Conservation (phyloP, 1,140 invertebrate genomes). For the Ceratina japonica region DNA sequence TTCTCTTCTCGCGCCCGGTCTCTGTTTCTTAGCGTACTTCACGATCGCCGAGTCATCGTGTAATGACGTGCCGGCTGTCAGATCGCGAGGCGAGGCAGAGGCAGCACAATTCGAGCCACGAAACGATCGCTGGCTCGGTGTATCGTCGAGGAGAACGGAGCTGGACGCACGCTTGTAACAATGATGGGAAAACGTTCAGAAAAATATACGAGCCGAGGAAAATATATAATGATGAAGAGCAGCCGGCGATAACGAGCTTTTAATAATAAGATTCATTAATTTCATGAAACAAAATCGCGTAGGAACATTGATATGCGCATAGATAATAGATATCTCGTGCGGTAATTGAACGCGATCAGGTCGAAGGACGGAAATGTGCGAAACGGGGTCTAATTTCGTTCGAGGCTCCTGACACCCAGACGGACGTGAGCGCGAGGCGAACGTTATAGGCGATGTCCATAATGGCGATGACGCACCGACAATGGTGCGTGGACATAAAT, state of each 20-base stretch:
- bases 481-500: slow-evolving; percentile 64
- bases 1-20: slow-evolving; percentile 33
- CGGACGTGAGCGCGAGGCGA: slow-evolving; percentile 47
- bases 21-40: slow-evolving; percentile 55
- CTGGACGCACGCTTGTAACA: not conserved
- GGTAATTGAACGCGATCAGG: slow-evolving; percentile 27
- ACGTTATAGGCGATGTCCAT: slow-evolving; percentile 52
- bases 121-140: slow-evolving; percentile 57
- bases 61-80: slow-evolving; percentile 78
- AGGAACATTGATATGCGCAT: not conserved
- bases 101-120: slow-evolving; percentile 56
- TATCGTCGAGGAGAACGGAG: slow-evolving; percentile 52
- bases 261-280: too few species aligned
- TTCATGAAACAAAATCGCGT: too few species aligned
- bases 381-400: slow-evolving; percentile 57
- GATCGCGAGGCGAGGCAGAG: slow-evolving; percentile 59
- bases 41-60: slow-evolving; percentile 76
- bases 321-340: not conserved
- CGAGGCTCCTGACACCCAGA: slow-evolving; percentile 51
- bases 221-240: not conserved
- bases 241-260: too few species aligned
- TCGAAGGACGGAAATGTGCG: slow-evolving; percentile 26
- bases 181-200: not conserved
- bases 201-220: not conserved
- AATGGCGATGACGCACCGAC: slow-evolving; percentile 61